A percentile compares a stretch with the other conserved stretches of the same genome.
Evolutionary conservation across 2,113 vertebrate genomes (phyloP).

Genomic region (Lepisosteus oculatus): DNA sequence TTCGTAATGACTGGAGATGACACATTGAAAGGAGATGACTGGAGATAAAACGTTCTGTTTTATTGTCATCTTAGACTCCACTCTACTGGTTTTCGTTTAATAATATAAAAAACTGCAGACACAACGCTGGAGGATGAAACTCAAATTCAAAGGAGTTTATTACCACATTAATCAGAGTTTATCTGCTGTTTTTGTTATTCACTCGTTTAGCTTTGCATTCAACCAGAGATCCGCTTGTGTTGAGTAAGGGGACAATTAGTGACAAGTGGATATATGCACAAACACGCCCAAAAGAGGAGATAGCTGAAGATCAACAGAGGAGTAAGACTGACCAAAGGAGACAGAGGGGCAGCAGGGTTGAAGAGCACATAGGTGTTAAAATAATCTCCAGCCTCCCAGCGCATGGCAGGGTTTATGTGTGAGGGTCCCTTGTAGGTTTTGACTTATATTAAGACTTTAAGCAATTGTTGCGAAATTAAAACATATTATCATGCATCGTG

Average conservation of each 20-base stretch:
- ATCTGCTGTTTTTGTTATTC: background rate
- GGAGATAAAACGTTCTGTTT: too few species aligned
- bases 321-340: slow-evolving; percentile 10
- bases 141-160: too few species aligned
- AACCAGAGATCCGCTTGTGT: background rate
- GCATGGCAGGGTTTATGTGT: background rate
- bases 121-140: too few species aligned
- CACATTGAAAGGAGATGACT: too few species aligned
- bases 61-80: too few species aligned
- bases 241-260: slow-evolving; percentile 15
- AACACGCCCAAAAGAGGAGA: slow-evolving; percentile 10
- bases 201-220: background rate
- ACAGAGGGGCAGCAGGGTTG: background rate
- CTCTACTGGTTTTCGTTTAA: too few species aligned
- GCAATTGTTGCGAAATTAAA: background rate
- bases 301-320: slow-evolving; percentile 12
- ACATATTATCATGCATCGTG: too few species aligned
- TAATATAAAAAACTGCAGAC: too few species aligned
- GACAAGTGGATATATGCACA: slow-evolving; percentile 11
- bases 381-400: background rate
- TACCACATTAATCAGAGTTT: too few species aligned
- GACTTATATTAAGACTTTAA: background rate
- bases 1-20: too few species aligned
- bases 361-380: background rate
- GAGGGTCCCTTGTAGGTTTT: background rate